These are phyloP conservation scores for Chelmon rostratus DNA, from an alignment of 2,797 vertebrate species.

Conservation along the genomic window DNA sequence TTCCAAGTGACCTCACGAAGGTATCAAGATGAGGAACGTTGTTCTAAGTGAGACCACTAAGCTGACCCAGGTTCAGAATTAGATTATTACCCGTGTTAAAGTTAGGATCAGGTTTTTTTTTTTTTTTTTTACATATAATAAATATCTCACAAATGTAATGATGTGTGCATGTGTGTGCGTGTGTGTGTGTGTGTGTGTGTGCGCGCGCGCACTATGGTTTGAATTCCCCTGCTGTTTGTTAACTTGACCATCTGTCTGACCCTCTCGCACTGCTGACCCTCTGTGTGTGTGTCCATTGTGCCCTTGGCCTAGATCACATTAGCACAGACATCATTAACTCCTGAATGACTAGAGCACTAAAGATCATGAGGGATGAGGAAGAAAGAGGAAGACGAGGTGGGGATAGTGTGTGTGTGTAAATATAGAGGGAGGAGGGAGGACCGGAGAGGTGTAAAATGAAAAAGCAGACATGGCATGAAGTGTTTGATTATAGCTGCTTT, in stretches of 20 bases:
- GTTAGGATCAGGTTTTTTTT: too few relatives aligned
- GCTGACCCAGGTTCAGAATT: not conserved
- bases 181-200: not conserved
- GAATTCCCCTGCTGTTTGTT: conserved; percentile 54
- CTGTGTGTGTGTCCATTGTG: conserved; percentile 26
- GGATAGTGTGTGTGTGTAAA: not conserved
- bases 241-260: conserved; percentile 66
- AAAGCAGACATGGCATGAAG: not conserved
- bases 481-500: not conserved
- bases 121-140: too few relatives aligned
- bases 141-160: too few relatives aligned
- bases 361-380: conserved; percentile 11
- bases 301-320: conserved; percentile 55
- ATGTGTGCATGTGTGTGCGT: not conserved
- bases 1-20: not conserved
- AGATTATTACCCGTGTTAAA: not conserved
- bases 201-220: conserved; percentile 8
- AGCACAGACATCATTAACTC: conserved; percentile 52
- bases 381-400: not conserved
- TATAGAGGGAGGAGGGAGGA: conserved; percentile 23
- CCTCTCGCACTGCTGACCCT: conserved; percentile 42
- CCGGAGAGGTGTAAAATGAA: not conserved
- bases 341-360: conserved; percentile 40
- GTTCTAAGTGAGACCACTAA: not conserved
- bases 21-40: not conserved